Evolutionary conservation across 64 coral and sea anemone genomes (phyloP), one percentile per base, ranked within the genome.

Genomic region (Cladopsammia gracilis): DNA sequence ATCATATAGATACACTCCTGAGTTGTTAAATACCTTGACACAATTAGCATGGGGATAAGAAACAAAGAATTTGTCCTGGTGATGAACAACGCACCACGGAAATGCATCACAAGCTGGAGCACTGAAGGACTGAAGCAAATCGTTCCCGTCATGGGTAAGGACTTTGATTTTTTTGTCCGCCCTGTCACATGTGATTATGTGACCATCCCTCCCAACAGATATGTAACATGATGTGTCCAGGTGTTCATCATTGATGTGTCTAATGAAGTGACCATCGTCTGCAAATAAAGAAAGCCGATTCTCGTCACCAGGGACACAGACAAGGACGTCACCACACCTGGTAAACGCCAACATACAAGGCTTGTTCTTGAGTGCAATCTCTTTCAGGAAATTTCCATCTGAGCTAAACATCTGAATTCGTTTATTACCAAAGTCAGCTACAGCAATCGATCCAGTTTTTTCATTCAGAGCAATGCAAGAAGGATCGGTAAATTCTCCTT

Each of bases 1-100:
- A 23, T 71, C 25, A n/a, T 90, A 20, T 49, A 81, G 23, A 24
- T 10, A 78, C 2, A 20, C 59, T 5, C 88, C 88, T 16, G 70
- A 66, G 14, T 78, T 64, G 62, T 81, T 65, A 62, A 90, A 90
- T 12, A 90, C 88, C 47, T 80, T 90, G 13, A 90, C 88, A 69
- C 64, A 22, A 25, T 10, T 5, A 18, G 58, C 88, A n/a, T 52
- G 42, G 19, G 57, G 43, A 43, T 80, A 90, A 4, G 88, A 90
- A 19, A 81, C 88, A 19, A 90, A 90, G 34, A 48, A 90, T 12
- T 65, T 62, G 7, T 64, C 60, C 11, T 48, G 24, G 18, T 80
- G 48, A 61, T 90, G 53, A 43, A 77, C 48, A 25, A 61, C 64
- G 48, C 15, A 90, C n/a, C 59, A 62, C 1, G 88, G 88, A 19